Evolutionary conservation across 2,888 invertebrate genomes (phyloP).

Genomic region (Monopis laevigella): DNA sequence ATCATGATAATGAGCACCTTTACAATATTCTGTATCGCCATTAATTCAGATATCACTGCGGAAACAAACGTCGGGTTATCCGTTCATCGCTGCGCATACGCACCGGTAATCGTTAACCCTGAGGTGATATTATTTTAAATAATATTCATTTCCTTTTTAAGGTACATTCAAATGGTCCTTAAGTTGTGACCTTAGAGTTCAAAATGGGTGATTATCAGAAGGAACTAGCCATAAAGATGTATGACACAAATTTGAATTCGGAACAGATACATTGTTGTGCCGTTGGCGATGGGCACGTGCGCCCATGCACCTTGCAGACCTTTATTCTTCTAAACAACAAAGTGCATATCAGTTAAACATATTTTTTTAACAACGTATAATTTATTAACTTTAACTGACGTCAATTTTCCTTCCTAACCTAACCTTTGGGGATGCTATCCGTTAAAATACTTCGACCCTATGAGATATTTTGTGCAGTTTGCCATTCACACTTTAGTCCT

Average conservation of each 20-base stretch:
- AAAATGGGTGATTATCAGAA: conserved; percentile 41
- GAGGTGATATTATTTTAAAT: conserved; percentile 67
- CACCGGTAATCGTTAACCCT: conserved; percentile 66
- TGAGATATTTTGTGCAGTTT: too few species aligned
- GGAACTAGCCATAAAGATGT: conserved; percentile 49
- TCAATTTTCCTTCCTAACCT: too few species aligned
- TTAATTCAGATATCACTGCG: conserved; percentile 68
- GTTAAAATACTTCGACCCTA: too few species aligned
- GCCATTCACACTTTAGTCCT: too few species aligned
- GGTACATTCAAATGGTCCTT: conserved; percentile 56
- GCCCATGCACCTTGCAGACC: conserved; percentile 56
- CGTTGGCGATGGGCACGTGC: conserved; percentile 60
- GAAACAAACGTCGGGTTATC: conserved; percentile 67
- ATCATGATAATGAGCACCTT: conserved; percentile 67
- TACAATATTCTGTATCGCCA: conserved; percentile 61
- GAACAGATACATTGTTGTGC: conserved; percentile 52
- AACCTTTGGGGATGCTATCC: too few species aligned
- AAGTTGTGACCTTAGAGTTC: conserved; percentile 45
- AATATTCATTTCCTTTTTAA: conserved; percentile 56
- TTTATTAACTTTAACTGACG: too few species aligned
- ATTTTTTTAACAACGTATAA: too few species aligned
- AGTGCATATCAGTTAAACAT: too few species aligned
- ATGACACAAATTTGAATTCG: conserved; percentile 63
- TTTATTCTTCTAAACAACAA: conserved; percentile 10
- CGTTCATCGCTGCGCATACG: conserved; percentile 62